phyloP scores from a whole-genome alignment of 2,113 vertebrate species.

The Esox niger region DNA sequence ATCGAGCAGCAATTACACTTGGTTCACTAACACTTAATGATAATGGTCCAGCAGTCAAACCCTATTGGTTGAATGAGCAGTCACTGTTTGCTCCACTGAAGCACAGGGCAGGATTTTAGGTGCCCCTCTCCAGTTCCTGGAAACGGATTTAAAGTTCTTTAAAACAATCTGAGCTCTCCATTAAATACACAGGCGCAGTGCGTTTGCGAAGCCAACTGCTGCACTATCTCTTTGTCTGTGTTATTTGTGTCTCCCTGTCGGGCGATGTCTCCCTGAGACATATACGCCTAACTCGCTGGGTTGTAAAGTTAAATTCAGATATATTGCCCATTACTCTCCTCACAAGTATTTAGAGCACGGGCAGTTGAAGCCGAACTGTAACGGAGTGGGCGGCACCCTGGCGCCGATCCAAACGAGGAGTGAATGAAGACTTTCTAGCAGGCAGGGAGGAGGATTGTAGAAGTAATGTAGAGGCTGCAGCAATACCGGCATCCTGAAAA shows the following conservation, averaged over 20 bases:
- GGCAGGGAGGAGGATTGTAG: slow-evolving; percentile 43
- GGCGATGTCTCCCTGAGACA: slow-evolving; percentile 23
- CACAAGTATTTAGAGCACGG: slow-evolving; percentile 37
- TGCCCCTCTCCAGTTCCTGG: no score
- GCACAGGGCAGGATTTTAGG: no score
- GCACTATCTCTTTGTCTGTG: slow-evolving; percentile 22
- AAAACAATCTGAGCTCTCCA: slow-evolving; percentile 6
- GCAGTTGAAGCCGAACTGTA: slow-evolving; percentile 27
- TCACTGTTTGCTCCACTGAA: no score
- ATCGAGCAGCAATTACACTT: no score
- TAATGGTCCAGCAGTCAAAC: no score
- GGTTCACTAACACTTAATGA: no score
- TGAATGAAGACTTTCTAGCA: slow-evolving; percentile 54
- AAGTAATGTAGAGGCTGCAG: slow-evolving; percentile 49
- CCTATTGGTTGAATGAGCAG: no score
- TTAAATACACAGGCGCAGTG: slow-evolving; percentile 13
- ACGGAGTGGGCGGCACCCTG: slow-evolving; percentile 40
- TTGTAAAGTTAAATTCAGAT: slow-evolving; percentile 30
- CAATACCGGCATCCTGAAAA: slow-evolving; percentile 41
- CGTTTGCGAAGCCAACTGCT: not conserved
- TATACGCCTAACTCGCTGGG: slow-evolving; percentile 32
- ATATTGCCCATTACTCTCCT: slow-evolving; percentile 35
- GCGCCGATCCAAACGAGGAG: slow-evolving; percentile 34
- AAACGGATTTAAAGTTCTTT: not conserved
- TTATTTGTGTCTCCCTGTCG: slow-evolving; percentile 34